Base-by-base conservation (phyloP, 2,888 invertebrate genomes). In the Abscondita cerata region DNA sequence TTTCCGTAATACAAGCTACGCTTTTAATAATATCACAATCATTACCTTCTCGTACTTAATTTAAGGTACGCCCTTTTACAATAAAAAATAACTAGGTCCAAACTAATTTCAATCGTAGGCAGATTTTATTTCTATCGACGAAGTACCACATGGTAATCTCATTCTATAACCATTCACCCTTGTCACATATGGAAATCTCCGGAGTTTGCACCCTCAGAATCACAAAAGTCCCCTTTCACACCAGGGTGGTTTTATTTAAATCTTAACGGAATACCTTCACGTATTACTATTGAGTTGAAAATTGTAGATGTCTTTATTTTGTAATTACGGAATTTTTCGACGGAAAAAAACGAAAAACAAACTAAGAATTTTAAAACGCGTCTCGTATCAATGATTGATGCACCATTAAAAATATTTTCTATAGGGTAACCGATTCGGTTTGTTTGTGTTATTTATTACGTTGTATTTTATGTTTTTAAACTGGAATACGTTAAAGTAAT, bases 171-270 rank as follows among this genome's bases (percentile, higher is more conserved):
- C 64, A 67, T 69, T 68, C 69, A 64, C 68, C 68, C 68, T 59
- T 63, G 64, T 69, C 68, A 66, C 68, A 69, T 67, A 69, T 69
- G 69, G 68, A 68, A 69, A 69, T 69, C 67, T 62, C 59, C 59
- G 38, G 64, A 65, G 66, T 67, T 65, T 55, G 64, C 64, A 64
- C 68, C 66, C 66, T 62, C 62, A 57, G 57, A 61, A 54, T 57
- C 66, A 65, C 66, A 64, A 64, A 61, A 66, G 66, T 62, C 52
- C 58, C 58, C 62, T 52, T 62, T 57, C 47, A 51, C 52, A 53
- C 54, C n/a, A 53, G 58, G 62, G 59, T 60, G 57, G 20, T 64
- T 69, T 69, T 67, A 67, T 69, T 69, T 69, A 69, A 69, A 67
- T 67, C 67, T 67, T 57, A 54, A 61, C 64, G 64, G 62, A 68